Evolutionary conservation across 2,888 invertebrate genomes (phyloP).

Genomic region (Melinaea marsaeus): DNA sequence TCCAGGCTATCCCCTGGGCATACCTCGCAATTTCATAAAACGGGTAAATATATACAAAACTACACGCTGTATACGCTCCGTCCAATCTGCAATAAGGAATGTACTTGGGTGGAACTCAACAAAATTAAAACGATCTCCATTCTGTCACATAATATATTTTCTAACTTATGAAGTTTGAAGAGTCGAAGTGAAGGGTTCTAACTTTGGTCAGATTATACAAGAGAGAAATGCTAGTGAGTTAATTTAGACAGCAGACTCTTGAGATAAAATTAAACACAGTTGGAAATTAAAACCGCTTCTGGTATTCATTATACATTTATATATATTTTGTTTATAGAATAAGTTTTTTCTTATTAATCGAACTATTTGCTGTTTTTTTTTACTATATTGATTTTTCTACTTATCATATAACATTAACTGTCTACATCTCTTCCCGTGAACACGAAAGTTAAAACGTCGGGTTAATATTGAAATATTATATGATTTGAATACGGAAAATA

Average conservation of each 20-base stretch:
- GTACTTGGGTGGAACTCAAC: slow-evolving; percentile 37
- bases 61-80: slow-evolving; percentile 36
- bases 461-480: too few relatives aligned
- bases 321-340: too few relatives aligned
- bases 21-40: slow-evolving; percentile 71
- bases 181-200: slow-evolving; percentile 45
- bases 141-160: slow-evolving; percentile 32
- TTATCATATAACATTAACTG: too few relatives aligned
- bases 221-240: slow-evolving; percentile 65
- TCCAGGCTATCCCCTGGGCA: slow-evolving; percentile 67
- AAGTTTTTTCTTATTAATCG: too few relatives aligned
- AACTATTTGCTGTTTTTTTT: too few relatives aligned
- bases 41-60: slow-evolving; percentile 34
- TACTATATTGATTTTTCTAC: too few relatives aligned
- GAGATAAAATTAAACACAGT: slow-evolving; percentile 51
- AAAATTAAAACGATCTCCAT: slow-evolving; percentile 47
- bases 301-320: too few relatives aligned
- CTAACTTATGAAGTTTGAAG: slow-evolving; percentile 29
- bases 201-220: slow-evolving; percentile 48
- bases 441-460: too few relatives aligned
- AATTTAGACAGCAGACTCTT: slow-evolving; percentile 66
- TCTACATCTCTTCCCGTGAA: too few relatives aligned
- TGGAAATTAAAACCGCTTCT: slow-evolving; percentile 31
- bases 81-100: slow-evolving; percentile 46
- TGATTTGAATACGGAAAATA: too few relatives aligned